Conservation (phyloP, 53 echinoderm and acorn worm genomes). For the Holothuria scabra region DNA sequence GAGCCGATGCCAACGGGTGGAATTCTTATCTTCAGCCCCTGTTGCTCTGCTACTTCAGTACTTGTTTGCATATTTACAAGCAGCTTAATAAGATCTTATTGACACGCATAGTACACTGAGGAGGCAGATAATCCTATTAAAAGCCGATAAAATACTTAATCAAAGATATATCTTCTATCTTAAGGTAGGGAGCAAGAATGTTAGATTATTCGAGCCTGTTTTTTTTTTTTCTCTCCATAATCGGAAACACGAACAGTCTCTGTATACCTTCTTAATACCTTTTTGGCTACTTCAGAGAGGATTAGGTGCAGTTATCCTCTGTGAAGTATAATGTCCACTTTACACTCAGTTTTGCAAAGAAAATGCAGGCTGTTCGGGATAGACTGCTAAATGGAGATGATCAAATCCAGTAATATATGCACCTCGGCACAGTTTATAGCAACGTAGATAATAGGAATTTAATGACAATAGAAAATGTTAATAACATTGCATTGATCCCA, state of each 20-base stretch:
- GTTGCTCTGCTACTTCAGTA: constrained; percentile 24
- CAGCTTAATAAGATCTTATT: constrained; percentile 12
- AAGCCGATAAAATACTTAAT: neutral
- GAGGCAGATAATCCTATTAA: constrained; percentile 33
- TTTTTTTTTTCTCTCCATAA: neutral
- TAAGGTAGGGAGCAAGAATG: neutral
- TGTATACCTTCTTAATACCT: neutral
- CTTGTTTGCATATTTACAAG: constrained; percentile 20
- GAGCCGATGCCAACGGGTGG: too few relatives aligned
- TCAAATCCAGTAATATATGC: too few relatives aligned
- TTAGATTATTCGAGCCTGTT: neutral
- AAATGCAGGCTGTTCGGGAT: too few relatives aligned
- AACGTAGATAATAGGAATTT: too few relatives aligned
- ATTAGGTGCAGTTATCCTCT: constrained; percentile 2
- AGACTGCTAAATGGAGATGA: too few relatives aligned
- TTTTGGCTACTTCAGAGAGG: constrained; percentile 14
- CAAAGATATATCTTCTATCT: neutral
- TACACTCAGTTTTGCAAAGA: too few relatives aligned
- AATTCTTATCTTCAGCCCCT: constrained; percentile 10
- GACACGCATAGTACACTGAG: constrained; percentile 20
- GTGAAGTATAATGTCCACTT: neutral
- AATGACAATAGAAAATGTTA: too few relatives aligned
- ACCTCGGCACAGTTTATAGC: too few relatives aligned
- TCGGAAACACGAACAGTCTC: constrained; percentile 23
- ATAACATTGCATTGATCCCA: too few relatives aligned